phyloP scores from a whole-genome alignment of 2,113 vertebrate genomes.

The Pseudonaja textilis region DNA sequence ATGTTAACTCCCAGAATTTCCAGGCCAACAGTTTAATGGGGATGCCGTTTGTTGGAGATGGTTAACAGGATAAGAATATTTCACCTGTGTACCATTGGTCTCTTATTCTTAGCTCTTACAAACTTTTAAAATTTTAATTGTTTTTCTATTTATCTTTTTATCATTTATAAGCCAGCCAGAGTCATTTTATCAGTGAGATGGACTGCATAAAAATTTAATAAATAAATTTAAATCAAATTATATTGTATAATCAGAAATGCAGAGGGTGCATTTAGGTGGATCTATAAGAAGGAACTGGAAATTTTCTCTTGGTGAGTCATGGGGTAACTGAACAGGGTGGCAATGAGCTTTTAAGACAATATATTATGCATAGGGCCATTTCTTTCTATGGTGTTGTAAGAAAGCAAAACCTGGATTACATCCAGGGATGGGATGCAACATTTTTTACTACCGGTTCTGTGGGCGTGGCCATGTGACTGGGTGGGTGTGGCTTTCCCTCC shows the following conservation, averaged over 20 bases:
- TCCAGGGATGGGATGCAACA: not conserved
- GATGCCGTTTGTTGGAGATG: not conserved
- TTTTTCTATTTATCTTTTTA: not conserved
- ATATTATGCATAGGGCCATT: not conserved
- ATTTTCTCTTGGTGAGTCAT: not conserved
- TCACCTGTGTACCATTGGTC: not conserved
- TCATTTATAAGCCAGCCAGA: not conserved
- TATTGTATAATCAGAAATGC: too few species aligned
- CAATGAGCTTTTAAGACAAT: slow-evolving; percentile 1
- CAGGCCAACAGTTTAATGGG: not conserved
- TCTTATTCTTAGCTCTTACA: not conserved
- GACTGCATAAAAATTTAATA: not conserved
- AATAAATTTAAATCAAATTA: not conserved
- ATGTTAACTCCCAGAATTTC: not conserved
- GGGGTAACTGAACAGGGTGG: not conserved
- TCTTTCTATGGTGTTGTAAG: not conserved
- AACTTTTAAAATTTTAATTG: not conserved
- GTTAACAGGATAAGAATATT: not conserved
- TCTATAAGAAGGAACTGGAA: slow-evolving; percentile 18
- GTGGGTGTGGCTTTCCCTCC: too few species aligned
- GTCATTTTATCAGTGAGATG: not conserved
- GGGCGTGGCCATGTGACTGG: too few species aligned
- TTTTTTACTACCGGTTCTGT: too few species aligned
- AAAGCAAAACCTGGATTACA: not conserved
- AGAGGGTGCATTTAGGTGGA: not conserved